Evolutionary conservation across 2,888 invertebrate genomes (phyloP).

Genomic region (Amphipyra berbera): DNA sequence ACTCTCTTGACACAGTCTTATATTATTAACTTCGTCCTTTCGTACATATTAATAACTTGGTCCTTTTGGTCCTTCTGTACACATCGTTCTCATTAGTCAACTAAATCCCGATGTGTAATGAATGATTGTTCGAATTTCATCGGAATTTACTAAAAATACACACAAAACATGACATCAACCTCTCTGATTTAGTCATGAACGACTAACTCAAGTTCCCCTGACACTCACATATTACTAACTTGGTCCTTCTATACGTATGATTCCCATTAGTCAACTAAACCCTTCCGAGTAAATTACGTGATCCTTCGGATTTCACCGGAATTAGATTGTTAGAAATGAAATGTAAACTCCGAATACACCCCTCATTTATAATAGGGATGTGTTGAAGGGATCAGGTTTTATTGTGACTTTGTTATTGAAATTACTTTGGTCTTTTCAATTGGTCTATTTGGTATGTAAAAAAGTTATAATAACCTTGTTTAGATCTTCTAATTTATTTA

Average conservation of each 20-base stretch:
- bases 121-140: too few relatives aligned
- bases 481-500: too few relatives aligned
- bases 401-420: neutral
- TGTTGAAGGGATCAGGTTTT: conserved; percentile 1
- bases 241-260: conserved; percentile 5
- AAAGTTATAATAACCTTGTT: neutral
- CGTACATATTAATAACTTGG: too few relatives aligned
- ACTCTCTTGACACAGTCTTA: too few relatives aligned
- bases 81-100: too few relatives aligned
- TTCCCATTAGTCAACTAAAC: conserved; percentile 38
- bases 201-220: neutral
- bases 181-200: neutral
- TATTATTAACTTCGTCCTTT: too few relatives aligned
- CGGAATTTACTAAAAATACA: too few relatives aligned
- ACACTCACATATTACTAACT: conserved; percentile 4
- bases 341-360: conserved; percentile 36
- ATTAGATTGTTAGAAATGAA: conserved; percentile 48
- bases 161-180: neutral
- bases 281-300: conserved; percentile 34
- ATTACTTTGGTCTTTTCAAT: neutral
- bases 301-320: conserved; percentile 32
- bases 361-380: conserved; percentile 29
- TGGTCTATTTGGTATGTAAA: neutral
- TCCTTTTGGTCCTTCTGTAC: too few relatives aligned
- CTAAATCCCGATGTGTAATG: too few relatives aligned